Evolutionary conservation across 1,140 invertebrate species (phyloP).

Genomic region (Formica selysi): DNA sequence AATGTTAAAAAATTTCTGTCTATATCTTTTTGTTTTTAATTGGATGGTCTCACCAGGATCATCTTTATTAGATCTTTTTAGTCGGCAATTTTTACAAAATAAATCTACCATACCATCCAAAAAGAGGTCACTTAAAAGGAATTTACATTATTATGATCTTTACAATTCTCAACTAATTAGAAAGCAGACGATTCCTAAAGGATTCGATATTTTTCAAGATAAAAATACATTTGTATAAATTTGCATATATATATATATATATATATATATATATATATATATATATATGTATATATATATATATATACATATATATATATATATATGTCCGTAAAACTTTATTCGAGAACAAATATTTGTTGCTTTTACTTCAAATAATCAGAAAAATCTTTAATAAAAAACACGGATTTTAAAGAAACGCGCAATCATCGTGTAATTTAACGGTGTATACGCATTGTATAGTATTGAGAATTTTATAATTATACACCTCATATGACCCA

Average conservation of each 20-base stretch:
- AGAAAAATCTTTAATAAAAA: neutral
- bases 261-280: too few species aligned
- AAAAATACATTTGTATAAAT: conserved; percentile 21
- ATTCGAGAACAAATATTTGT: neutral
- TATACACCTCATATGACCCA: neutral
- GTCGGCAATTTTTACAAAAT: conserved; percentile 5
- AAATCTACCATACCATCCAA: conserved; percentile 2
- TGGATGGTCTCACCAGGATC: conserved; percentile 40
- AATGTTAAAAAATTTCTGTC: neutral
- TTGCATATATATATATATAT: too few species aligned
- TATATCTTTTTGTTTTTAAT: conserved; percentile 31
- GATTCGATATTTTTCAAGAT: neutral
- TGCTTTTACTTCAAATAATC: conserved; percentile 1
- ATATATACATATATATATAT: too few species aligned
- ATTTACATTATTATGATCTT: conserved; percentile 7
- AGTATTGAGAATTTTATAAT: neutral
- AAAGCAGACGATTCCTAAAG: neutral
- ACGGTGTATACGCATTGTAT: neutral
- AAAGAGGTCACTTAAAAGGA: neutral
- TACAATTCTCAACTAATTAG: conserved; percentile 2
- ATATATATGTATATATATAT: too few species aligned
- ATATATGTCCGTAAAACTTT: neutral
- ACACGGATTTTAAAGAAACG: neutral
- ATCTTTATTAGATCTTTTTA: neutral
- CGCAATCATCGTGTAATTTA: neutral